Evolutionary conservation across 2,113 vertebrate genomes (phyloP).

Genomic region (Terrapene triunguis): DNA sequence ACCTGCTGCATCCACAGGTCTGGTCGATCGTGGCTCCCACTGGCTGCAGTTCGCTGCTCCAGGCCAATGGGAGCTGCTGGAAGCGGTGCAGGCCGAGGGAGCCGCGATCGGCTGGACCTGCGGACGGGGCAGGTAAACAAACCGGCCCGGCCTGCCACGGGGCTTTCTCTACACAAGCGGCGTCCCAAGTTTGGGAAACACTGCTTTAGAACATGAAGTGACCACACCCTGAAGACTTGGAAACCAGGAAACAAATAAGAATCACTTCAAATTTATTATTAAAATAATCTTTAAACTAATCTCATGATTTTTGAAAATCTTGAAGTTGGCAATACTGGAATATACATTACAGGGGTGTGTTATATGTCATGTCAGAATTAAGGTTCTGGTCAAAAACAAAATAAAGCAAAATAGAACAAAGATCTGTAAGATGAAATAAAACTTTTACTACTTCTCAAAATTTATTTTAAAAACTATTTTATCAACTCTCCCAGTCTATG

Average conservation of each 20-base stretch:
- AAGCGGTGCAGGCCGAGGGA: too few relatives aligned
- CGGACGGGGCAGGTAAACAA: too few relatives aligned
- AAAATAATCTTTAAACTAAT: background rate
- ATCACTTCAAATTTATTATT: background rate
- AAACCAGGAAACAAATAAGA: slow-evolving; percentile 19
- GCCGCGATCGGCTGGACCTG: too few relatives aligned
- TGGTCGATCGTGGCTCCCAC: too few relatives aligned
- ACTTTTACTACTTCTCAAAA: background rate
- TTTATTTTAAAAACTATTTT: background rate
- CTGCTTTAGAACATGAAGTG: background rate
- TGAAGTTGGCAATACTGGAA: background rate
- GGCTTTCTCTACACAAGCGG: too few relatives aligned
- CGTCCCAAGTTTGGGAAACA: too few relatives aligned
- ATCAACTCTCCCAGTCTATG: background rate
- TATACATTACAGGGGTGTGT: background rate
- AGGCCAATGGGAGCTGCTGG: too few relatives aligned
- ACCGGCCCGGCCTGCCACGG: too few relatives aligned
- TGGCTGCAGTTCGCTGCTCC: too few relatives aligned
- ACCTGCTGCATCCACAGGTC: too few relatives aligned
- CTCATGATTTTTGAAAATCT: background rate
- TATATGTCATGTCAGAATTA: background rate
- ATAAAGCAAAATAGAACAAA: background rate
- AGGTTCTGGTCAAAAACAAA: background rate
- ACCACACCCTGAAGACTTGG: background rate
- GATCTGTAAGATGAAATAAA: background rate